These are phyloP conservation scores for Zaprionus nigranus DNA, from an alignment of 1,140 invertebrate genomes.

Conservation along the genomic window DNA sequence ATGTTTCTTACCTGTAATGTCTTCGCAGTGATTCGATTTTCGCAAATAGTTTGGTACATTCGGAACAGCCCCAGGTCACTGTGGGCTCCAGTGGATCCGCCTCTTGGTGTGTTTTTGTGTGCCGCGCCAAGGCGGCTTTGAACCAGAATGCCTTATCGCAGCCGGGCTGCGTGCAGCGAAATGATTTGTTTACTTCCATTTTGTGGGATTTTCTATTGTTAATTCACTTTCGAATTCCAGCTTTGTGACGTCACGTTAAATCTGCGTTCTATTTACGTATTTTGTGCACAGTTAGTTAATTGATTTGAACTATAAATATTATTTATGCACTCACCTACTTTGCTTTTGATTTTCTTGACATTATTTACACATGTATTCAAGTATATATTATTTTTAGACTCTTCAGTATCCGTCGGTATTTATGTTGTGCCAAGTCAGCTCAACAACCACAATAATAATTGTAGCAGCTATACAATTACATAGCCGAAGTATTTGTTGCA, in stretches of 20 bases:
- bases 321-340: background rate
- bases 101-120: slow-evolving; percentile 20
- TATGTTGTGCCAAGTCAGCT: background rate
- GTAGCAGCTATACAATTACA: background rate
- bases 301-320: background rate
- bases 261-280: background rate
- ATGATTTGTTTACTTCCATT: slow-evolving; percentile 33
- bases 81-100: slow-evolving; percentile 18
- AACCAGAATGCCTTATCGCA: slow-evolving; percentile 41
- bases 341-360: background rate
- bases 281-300: background rate
- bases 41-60: slow-evolving; percentile 27
- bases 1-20: slow-evolving; percentile 19
- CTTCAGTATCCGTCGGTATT: background rate
- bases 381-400: background rate
- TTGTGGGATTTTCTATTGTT: background rate
- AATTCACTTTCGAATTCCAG: background rate
- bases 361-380: background rate
- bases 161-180: slow-evolving; percentile 13
- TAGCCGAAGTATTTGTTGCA: background rate
- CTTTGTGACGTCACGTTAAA: background rate
- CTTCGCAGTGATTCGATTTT: slow-evolving; percentile 39
- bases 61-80: slow-evolving; percentile 27
- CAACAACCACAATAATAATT: background rate
- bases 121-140: slow-evolving; percentile 28